phyloP scores from a whole-genome alignment of 2,888 invertebrate species.

The Orthosia gracilis region DNA sequence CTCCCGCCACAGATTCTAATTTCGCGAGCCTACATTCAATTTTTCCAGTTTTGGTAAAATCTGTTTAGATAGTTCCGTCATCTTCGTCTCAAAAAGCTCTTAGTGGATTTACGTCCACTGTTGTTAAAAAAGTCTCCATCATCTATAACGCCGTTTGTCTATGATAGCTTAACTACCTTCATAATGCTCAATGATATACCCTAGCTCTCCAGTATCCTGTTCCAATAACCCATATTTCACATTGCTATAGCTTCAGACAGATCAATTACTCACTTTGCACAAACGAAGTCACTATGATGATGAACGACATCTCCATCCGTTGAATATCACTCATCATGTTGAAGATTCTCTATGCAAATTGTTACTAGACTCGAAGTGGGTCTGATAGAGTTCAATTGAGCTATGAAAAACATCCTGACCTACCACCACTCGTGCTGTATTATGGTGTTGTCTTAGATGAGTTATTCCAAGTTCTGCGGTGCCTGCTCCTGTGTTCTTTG shows the following conservation, averaged over 20 bases:
- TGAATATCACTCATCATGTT: conserved; percentile 42
- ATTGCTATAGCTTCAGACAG: conserved; percentile 3
- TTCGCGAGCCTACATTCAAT: too few species aligned
- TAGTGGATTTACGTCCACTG: too few species aligned
- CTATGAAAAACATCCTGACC: neutral
- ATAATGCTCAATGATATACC: neutral
- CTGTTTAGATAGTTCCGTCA: too few species aligned
- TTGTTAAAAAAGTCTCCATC: too few species aligned
- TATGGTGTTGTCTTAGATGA: neutral
- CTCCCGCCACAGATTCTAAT: too few species aligned
- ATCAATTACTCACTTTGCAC: conserved; percentile 47
- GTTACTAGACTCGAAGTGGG: neutral
- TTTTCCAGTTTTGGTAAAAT: too few species aligned
- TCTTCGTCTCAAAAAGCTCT: too few species aligned
- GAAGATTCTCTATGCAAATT: conserved; percentile 24
- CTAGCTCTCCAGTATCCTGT: neutral
- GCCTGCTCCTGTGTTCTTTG: neutral
- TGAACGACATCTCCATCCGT: conserved; percentile 61
- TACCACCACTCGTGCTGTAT: neutral
- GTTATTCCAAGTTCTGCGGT: neutral
- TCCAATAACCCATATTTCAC: conserved; percentile 41
- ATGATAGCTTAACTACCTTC: neutral
- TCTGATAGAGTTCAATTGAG: conserved; percentile 17
- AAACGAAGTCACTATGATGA: conserved; percentile 45
- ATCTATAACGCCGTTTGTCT: too few species aligned